Evolutionary conservation across 2,113 vertebrate species (phyloP), one percentile per base, ranked within the genome.

Genomic region (Ellobius talpinus): DNA sequence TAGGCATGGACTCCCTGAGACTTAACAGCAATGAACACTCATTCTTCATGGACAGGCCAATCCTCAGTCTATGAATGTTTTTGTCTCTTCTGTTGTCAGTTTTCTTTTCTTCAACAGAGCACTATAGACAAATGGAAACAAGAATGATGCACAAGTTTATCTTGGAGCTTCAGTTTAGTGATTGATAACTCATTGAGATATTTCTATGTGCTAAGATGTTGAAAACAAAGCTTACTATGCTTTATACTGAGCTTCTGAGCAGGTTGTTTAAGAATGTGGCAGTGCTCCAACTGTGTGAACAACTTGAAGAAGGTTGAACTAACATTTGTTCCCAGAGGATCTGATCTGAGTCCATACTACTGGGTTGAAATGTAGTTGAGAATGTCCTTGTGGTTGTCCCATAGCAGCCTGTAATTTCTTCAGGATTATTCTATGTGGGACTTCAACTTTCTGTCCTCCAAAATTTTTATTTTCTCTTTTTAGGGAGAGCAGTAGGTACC

Each of bases 401-500:
- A 3, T 16, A 2, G 26, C 17, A 36, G 24, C 23, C 16, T n/a
- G 7, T 61, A 13, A 33, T 84, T 87, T 55, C 42, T 16, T 63
- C 16, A 31, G 24, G 42, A 87, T 65, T 26, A 29, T 2, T 47
- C 47, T 24, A 65, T 17, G 6, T 13, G 12, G 24, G 29, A 5
- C 21, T 17, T 68, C 21, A 39, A 26, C 58, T 68, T 86, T 77
- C 19, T 65, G 3, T 29, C 31, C 66, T 7, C n/a, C 5, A 14
- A 58, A 3, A 14, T 33, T 47, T 77, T 76, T 65, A 9, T 31
- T 94, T 50, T 3, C 11, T 72, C 13, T 58, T 52, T 81, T 77
- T 23, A 47, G 17, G n/a, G 21, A 39, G 7, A 2, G 2, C 14
- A 0, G 21, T 45, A 1, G 24, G 5, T 58, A 14, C 11, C 31